Base-by-base conservation (phyloP, 1,140 invertebrate species). In the Drosophila obscura region DNA sequence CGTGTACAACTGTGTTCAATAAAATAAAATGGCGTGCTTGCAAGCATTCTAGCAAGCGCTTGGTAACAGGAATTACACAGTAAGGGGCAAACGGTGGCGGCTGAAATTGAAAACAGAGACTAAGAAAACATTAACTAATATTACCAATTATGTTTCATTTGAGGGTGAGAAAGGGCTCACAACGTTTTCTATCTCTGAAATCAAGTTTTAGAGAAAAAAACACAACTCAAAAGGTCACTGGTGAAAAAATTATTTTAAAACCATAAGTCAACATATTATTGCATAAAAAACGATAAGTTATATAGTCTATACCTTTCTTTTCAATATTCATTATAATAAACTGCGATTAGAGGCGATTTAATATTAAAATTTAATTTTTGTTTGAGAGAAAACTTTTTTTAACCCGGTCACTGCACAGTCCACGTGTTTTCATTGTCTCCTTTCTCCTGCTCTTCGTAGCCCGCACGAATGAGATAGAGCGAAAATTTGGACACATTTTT, bases 81-180 rank as follows among this genome's bases (percentile, higher is more conserved):
- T n/a, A n/a, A n/a, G n/a, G n/a, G n/a, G n/a, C n/a, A n/a, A n/a
- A n/a, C n/a, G n/a, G n/a, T 50, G 31, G 22, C 22, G 4, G 22
- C 22, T 24, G 22, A 41, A 41, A 9, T 41, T 41, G 2, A 51
- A n/a, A 15, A 55, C 31, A 39, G 39, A 41, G 8, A 55, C 35
- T 55, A 4, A 55, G 52, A 55, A 55, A 55, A 55, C 31, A 55
- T 55, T 55, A 35, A 39, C 26, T 35, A 55, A 41, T 55, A 43
- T 55, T 39, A 55, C 5, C 1, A 55, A 55, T 6, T 4, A 55
- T 15, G 31, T 55, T 55, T 55, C 35, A 55, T 55, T 55, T 35
- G 35, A 41, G 35, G 52, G 52, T n/a, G 35, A 55, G 52, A 55
- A 2, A 28, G 52, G 52, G 24, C 41, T 43, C 52, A 43, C 8